Base-by-base conservation (phyloP, 2,113 vertebrate genomes). In the Cyprinodon variegatus region DNA sequence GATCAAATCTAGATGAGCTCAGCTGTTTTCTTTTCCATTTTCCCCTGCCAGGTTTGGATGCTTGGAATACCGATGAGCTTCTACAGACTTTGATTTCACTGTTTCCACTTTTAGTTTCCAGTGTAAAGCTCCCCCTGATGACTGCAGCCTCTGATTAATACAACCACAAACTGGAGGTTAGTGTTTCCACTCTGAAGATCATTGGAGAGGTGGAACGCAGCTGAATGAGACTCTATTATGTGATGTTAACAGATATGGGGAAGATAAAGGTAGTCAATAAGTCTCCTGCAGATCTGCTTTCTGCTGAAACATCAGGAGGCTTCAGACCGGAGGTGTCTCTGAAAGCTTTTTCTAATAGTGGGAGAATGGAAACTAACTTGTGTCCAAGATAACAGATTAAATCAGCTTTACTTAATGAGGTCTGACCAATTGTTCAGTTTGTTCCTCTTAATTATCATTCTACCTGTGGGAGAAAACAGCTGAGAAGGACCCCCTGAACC, bases 61-160 rank as follows among this genome's bases (percentile, higher is more conserved):
- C 68, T 65, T 3, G 1, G 80, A 83, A 85, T 78, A 68, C 60
- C 61, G 76, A 83, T 38, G 84, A 88, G 82, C 70, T 67, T 37
- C 39, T 4, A 0, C 11, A 65, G 70, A 50, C 82, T 85, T 75
- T 83, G 84, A 85, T 82, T 86, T 63, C 40, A 62, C 80, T 37
- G 74, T 72, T 78, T 78, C 72, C 11, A 9, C 69, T 37, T 81
- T 61, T 64, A 64, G 69, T 73, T 74, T 75, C 29, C 2, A 0
- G 40, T 59, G 76, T 0, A 0, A 50, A 72, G 72, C 76, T 80
- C 50, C 40, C 45, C 59, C 36, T 69, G 79, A 82, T 53, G 53
- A 63, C 70, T n/a, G 59, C 22, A 74, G 29, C 29, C 29, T 29
- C 29, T 29, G 29, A 29, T 29, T 29, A 29, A 29, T 29, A 29